A percentile compares a stretch with the other conserved stretches of the same genome.
phyloP scores from a whole-genome alignment of 1,140 invertebrate species.

The Dendroctonus valens region DNA sequence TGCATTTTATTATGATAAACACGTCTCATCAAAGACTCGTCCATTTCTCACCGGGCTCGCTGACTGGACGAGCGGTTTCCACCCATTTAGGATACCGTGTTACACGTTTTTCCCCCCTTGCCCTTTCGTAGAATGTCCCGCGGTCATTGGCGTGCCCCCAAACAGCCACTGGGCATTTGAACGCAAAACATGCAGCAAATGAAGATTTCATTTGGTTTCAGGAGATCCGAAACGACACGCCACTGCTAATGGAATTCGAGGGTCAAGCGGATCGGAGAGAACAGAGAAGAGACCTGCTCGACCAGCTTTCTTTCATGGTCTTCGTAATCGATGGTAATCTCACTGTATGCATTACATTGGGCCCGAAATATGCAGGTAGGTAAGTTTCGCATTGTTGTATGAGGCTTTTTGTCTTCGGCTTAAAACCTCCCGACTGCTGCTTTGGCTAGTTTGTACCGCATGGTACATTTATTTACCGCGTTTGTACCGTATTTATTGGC shows the following conservation, averaged over 20 bases:
- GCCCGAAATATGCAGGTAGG: constrained; percentile 20
- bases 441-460: too few relatives aligned
- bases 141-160: constrained; percentile 12
- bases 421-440: too few relatives aligned
- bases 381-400: neutral
- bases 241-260: constrained; percentile 26
- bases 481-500: too few relatives aligned
- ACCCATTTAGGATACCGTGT: constrained; percentile 45
- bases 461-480: too few relatives aligned
- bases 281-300: constrained; percentile 20
- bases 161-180: neutral
- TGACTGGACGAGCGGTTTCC: constrained; percentile 39
- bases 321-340: constrained; percentile 28
- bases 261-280: constrained; percentile 11
- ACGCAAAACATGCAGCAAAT: neutral
- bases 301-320: constrained; percentile 31
- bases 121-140: constrained; percentile 7
- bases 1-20: constrained; percentile 28
- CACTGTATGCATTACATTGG: constrained; percentile 26
- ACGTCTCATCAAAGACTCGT: constrained; percentile 29
- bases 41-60: constrained; percentile 28
- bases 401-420: too few relatives aligned
- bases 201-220: neutral
- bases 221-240: neutral
- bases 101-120: constrained; percentile 40